Evolutionary conservation across 2,797 vertebrate species (phyloP).

Genomic region (Hydrophis major): DNA sequence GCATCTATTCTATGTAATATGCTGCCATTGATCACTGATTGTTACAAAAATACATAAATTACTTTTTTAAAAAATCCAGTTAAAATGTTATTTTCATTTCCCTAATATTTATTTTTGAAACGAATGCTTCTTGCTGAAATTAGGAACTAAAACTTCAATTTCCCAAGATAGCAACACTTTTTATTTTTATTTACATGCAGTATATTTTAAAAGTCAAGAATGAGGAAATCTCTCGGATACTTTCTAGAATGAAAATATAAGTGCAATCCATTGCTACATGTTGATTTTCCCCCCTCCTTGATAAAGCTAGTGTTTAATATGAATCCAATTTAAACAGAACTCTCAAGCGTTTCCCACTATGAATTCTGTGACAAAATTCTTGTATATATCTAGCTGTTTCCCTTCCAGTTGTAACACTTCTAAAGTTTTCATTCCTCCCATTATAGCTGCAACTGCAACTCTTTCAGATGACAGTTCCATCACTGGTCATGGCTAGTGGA

Average conservation of each 20-base stretch:
- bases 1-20: constrained; percentile 7
- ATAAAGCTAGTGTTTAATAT: background rate
- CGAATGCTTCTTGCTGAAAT: background rate
- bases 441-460: background rate
- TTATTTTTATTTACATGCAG: background rate
- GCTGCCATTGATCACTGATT: constrained; percentile 18
- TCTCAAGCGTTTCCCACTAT: background rate
- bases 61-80: background rate
- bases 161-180: background rate
- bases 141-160: background rate
- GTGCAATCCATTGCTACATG: background rate
- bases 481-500: background rate
- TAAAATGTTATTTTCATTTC: constrained; percentile 10
- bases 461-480: background rate
- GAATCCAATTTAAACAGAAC: background rate
- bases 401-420: background rate
- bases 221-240: background rate
- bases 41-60: constrained; percentile 19
- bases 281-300: background rate
- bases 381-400: background rate
- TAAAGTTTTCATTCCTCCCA: background rate
- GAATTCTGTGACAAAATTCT: background rate
- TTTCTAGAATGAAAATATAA: background rate
- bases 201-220: background rate
- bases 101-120: background rate